Percentiles rank a stretch among this genome's conserved stretches.
Evolutionary conservation across 2,888 invertebrate species (phyloP).

Genomic region (Hartigia nigra): DNA sequence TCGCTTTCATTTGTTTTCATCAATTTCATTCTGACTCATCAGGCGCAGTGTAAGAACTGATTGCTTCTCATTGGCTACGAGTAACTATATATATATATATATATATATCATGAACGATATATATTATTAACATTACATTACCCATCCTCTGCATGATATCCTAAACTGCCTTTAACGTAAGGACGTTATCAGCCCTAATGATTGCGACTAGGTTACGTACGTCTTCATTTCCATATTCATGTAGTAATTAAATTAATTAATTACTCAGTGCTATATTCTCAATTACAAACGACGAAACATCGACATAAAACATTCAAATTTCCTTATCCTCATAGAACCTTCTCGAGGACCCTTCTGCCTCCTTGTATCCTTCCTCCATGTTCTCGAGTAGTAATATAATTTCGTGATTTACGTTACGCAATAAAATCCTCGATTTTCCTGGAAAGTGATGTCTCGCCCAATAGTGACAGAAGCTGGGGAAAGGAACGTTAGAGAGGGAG

Average conservation of each 20-base stretch:
- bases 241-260: not conserved
- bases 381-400: slow-evolving; percentile 1
- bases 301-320: not conserved
- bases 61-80: not conserved
- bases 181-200: not conserved
- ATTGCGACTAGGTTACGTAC: not conserved
- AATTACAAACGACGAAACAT: not conserved
- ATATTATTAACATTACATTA: too few relatives aligned
- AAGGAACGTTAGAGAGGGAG: slow-evolving; percentile 1
- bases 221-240: not conserved
- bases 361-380: not conserved
- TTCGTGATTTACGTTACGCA: slow-evolving; percentile 8
- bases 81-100: slow-evolving; percentile 6
- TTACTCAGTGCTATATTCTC: not conserved
- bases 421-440: not conserved
- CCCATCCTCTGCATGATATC: not conserved
- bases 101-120: not conserved
- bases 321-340: not conserved
- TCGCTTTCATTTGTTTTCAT: not conserved
- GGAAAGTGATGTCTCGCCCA: not conserved
- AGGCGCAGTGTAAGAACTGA: not conserved
- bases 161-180: not conserved
- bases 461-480: not conserved
- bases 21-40: not conserved
- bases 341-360: not conserved